Evolutionary conservation across 2,888 invertebrate species (phyloP), one percentile per base, ranked within the genome.

Genomic region (Antheraea assamensis): DNA sequence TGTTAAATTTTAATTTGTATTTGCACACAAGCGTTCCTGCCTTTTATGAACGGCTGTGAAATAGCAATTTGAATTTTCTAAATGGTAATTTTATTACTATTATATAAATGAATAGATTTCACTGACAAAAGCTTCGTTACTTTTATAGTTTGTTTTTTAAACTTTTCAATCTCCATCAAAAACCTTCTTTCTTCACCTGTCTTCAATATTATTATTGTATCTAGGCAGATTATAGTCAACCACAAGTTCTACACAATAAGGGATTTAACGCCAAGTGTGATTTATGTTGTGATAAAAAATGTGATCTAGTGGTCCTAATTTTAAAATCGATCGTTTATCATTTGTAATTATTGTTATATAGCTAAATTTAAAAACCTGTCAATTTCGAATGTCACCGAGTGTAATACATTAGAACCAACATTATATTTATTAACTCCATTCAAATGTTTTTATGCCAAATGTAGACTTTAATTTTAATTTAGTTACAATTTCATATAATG

Each of bases 1-100:
- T 77, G 73, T 75, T 70, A 76, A 76, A 77, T 76, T 76, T 78
- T 76, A 78, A 76, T 78, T 73, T 72, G 2, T 70, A 19, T 70
- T 68, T 68, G 21, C 17, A 68, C 66, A 35, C 31, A n/a, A 10
- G 8, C 35, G 31, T 68, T 68, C 66, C 10, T 19, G 19, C 19
- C 21, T 31, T 31, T 35, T 35, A 31, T 31, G 21, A 68, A 68
- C 19, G 35, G 8, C 1, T 35, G 21, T 35, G 35, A 66, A 30
- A 66, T 15, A 8, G 5, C 61, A 61, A 10, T 61, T 61, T 15
- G 15, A 61, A 61, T 15, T 27, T 27, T 58, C 7, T 27, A 27
- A 61, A 27, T 61, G n/a, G 3, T 24, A 24, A 58, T 58, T 24
- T 13, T 24, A 58, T 58, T 24, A 13, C 10, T 58, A 24, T 58